Conservation (phyloP, 2,888 invertebrate species). For the Anorthoa munda region DNA sequence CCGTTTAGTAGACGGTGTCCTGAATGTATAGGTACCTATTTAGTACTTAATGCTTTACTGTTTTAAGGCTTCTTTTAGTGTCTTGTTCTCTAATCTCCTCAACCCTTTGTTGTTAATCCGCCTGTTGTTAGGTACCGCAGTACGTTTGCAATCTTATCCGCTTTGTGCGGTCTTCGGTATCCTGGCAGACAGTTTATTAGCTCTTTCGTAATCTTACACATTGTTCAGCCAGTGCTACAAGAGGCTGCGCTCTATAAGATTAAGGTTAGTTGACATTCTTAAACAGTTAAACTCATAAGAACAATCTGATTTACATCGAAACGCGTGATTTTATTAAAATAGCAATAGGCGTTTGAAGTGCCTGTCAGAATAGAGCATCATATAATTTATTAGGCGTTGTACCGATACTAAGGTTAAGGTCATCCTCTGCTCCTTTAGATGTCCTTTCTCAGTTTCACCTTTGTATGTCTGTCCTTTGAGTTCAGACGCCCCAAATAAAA, state of each 20-base stretch:
- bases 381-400: constrained; percentile 11
- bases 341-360: not conserved
- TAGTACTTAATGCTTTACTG: not conserved
- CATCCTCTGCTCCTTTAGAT: constrained; percentile 38
- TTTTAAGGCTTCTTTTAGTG: constrained; percentile 21
- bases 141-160: constrained; percentile 34
- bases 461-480: constrained; percentile 26
- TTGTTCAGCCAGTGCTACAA: constrained; percentile 9
- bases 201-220: constrained; percentile 26
- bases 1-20: constrained; percentile 1
- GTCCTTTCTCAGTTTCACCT: constrained; percentile 50
- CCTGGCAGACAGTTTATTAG: constrained; percentile 12
- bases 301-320: not conserved
- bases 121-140: constrained; percentile 6
- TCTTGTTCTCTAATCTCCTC: constrained; percentile 15
- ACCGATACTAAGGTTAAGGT: constrained; percentile 34
- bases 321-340: constrained; percentile 19
- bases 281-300: not conserved
- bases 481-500: constrained; percentile 26
- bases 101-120: constrained; percentile 39
- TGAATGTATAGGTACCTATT: constrained; percentile 2
- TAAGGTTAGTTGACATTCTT: constrained; percentile 1
- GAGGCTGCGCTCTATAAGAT: constrained; percentile 15
- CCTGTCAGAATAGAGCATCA: not conserved
- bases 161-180: constrained; percentile 17